Evolutionary conservation across 30 jellyfish, hydroid and myxozoan genomes (phyloP), one percentile per base, ranked within the genome.

Genomic region (Chironex yamaguchii): DNA sequence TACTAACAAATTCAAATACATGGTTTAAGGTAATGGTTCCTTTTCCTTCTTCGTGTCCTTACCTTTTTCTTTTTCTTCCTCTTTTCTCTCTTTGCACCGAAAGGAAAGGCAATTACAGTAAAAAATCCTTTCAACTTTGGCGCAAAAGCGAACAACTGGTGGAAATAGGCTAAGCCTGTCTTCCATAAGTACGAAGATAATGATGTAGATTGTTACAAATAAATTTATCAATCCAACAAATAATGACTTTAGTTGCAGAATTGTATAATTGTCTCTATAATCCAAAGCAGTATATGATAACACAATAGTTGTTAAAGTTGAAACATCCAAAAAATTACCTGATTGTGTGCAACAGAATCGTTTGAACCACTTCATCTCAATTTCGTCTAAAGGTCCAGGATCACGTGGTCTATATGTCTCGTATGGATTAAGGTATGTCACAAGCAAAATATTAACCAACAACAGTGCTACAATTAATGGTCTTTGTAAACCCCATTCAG

Each of bases 401-500:
- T 88, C 95, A 2, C 97, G 78, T 6, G 98, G 97, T 13, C 31
- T 36, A 36, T 93, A 93, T 6, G 64, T 62, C 79, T 88, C 97
- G 70, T 95, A 95, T 14, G 99, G 99, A 36, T 89, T 85, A 13
- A 77, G 88, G 20, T 67, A 63, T 36, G 84, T 72, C 4, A 88
- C 97, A 1, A 95, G 58, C 27, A 95, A 49, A 34, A 95, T 90
- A 70, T 95, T 95, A 6, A 92, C 84, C 24, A 77, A 88, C 3
- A 95, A 70, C 11, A 95, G 66, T 4, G 96, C 96, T 62, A 95
- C 71, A 22, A 88, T 67, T 2, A 89, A 50, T 4, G 97, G 97
- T 27, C 97, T 73, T 36, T 89, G 97, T 48, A 95, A 67, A 4
- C 97, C 98, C 99, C 99, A 96, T 3, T 96, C 92, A 42, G 74